phyloP scores from a whole-genome alignment of 2,113 vertebrate genomes.

The Emydocephalus ijimae region DNA sequence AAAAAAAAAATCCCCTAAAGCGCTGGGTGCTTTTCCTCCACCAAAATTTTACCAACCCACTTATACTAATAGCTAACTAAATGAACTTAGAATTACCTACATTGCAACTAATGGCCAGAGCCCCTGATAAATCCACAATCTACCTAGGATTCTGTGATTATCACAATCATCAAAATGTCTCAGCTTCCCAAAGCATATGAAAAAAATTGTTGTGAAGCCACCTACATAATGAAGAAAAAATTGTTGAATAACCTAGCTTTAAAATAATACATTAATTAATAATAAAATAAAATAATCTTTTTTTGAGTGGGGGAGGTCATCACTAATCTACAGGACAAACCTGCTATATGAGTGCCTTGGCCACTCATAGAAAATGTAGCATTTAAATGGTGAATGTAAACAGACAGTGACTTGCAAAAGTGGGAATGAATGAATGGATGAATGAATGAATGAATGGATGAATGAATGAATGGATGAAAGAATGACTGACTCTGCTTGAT shows the following conservation, averaged over 20 bases:
- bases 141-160: not conserved
- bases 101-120: not conserved
- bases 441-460: constrained; percentile 38
- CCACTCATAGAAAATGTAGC: not conserved
- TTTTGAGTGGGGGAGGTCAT: constrained; percentile 29
- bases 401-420: not conserved
- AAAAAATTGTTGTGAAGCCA: not conserved
- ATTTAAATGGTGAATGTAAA: constrained; percentile 21
- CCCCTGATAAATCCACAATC: not conserved
- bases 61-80: not conserved
- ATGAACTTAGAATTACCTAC: not conserved
- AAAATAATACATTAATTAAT: not conserved
- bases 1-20: not conserved
- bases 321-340: constrained; percentile 41
- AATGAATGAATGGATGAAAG: constrained; percentile 38
- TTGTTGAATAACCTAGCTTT: not conserved
- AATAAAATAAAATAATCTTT: not conserved
- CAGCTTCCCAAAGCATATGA: not conserved
- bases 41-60: not conserved
- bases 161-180: not conserved
- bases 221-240: not conserved
- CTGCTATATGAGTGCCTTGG: not conserved
- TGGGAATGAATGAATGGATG: constrained; percentile 22
- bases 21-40: not conserved
- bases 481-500: constrained; percentile 29